Evolutionary conservation across 2,888 invertebrate genomes (phyloP).

Genomic region (Diarsia brunnea): DNA sequence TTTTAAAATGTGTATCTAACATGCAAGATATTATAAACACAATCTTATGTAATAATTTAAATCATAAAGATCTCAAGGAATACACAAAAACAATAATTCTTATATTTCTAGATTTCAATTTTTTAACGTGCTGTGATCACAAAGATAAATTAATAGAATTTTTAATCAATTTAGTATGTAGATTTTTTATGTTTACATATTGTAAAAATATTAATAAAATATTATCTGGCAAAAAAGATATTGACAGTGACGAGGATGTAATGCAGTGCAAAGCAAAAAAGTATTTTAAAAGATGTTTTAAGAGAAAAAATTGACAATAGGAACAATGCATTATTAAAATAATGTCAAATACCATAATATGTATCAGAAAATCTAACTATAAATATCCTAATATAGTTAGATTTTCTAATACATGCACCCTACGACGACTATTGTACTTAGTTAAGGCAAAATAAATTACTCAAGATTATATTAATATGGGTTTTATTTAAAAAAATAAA

Average conservation of each 20-base stretch:
- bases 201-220: constrained; percentile 4
- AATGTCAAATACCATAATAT: too few relatives aligned
- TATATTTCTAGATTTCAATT: background rate
- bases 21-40: background rate
- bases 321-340: too few relatives aligned
- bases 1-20: background rate
- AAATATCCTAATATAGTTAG: too few relatives aligned
- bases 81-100: background rate
- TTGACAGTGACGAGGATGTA: background rate
- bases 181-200: background rate
- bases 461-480: too few relatives aligned
- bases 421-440: too few relatives aligned
- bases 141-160: background rate
- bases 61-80: background rate
- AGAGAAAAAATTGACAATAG: background rate
- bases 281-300: background rate
- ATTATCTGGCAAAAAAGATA: background rate
- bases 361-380: background rate
- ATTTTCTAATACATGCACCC: too few relatives aligned
- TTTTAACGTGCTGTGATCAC: background rate
- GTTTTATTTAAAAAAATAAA: too few relatives aligned
- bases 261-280: constrained; percentile 1
- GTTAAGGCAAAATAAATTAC: too few relatives aligned
- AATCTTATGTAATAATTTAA: background rate
- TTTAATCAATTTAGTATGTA: too few relatives aligned